Percentiles rank a stretch among this genome's conserved stretches.
phyloP scores from a whole-genome alignment of 1,140 invertebrate genomes.

The Pygmarrhopalites habei region DNA sequence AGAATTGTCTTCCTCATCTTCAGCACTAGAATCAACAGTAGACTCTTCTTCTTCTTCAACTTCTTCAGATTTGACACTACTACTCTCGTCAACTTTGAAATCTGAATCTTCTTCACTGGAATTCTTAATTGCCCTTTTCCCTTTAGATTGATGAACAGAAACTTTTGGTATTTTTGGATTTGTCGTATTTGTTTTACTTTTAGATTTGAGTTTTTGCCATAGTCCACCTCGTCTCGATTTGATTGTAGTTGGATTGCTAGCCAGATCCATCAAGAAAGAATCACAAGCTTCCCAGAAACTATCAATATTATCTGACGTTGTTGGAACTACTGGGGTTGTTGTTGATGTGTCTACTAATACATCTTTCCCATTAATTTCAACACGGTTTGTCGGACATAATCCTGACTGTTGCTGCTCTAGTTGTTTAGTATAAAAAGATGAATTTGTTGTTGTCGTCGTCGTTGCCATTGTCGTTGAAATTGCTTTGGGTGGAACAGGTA shows the following conservation, averaged over 20 bases:
- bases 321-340: no score
- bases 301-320: constrained; percentile 8
- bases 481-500: no score
- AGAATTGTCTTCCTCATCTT: constrained; percentile 5
- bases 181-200: constrained; percentile 10
- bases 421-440: no score
- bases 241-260: constrained; percentile 32
- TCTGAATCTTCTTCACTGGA: constrained; percentile 36
- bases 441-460: no score
- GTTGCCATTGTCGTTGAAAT: no score
- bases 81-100: constrained; percentile 29
- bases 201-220: constrained; percentile 34
- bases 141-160: constrained; percentile 1
- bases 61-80: constrained; percentile 20
- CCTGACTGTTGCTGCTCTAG: no score
- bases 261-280: constrained; percentile 36
- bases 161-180: constrained; percentile 7
- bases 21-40: neutral
- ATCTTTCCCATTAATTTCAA: no score
- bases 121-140: constrained; percentile 18
- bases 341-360: neutral
- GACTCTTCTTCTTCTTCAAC: constrained; percentile 24
- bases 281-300: constrained; percentile 38
- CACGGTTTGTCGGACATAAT: no score
- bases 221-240: constrained; percentile 35